Conservation (phyloP, 2,113 vertebrate species). For the Gopherus evgoodei region DNA sequence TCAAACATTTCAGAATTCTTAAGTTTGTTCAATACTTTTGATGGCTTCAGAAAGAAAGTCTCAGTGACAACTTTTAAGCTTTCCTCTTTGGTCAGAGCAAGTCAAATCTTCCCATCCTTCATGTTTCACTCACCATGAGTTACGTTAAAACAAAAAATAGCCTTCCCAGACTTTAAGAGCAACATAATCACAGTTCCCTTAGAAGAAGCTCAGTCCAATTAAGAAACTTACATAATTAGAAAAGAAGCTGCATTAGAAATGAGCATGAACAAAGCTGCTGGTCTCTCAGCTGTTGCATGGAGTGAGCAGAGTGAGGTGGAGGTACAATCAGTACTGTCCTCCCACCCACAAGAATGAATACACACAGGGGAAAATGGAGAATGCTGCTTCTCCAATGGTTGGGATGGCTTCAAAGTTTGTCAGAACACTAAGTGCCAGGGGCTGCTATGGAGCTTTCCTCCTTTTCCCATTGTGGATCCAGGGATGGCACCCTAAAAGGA, state of each 20-base stretch:
- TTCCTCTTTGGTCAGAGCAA: neutral
- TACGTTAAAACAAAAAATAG: conserved; percentile 19
- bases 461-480: no score
- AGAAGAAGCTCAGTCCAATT: conserved; percentile 30
- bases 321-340: neutral
- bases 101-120: neutral
- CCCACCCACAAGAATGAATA: neutral
- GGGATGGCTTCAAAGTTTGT: rapidly evolving
- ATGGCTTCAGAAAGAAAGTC: neutral
- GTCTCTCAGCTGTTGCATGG: rapidly evolving
- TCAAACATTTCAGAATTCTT: rapidly evolving
- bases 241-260: conserved; percentile 44
- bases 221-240: neutral
- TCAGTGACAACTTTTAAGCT: rapidly evolving
- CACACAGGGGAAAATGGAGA: neutral
- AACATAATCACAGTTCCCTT: conserved; percentile 27
- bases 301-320: rapidly evolving
- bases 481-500: no score
- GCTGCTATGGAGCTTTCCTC: no score
- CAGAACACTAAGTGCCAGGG: neutral
- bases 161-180: neutral
- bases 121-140: neutral
- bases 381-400: neutral
- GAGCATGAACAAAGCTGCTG: neutral
- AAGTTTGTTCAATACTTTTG: neutral